Evolutionary conservation across 2,888 invertebrate species (phyloP), one percentile per base, ranked within the genome.

Genomic region (Hydroisotoma schaefferi): DNA sequence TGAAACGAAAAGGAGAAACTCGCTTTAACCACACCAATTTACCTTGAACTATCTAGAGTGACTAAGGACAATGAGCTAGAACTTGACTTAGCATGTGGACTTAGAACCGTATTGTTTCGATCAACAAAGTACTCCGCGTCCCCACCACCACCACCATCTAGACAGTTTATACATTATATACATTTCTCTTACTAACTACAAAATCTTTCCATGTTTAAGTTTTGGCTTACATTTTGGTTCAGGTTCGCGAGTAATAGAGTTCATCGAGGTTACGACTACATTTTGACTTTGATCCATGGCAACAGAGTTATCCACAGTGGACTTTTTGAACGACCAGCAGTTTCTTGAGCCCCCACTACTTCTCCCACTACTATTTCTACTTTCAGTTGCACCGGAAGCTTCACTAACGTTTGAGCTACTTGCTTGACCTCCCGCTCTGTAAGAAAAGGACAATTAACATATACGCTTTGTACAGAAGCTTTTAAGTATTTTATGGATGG

Each of bases 41-140:
- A 72, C 70, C 70, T 63, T 33, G 72, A 72, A 33, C 72, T 70
- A 59, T 72, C 72, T 55, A 72, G 55, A 23, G 72, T 72, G n/a
- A 65, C 68, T 46, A 72, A 57, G 15, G 70, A 70, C 37, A 72
- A 49, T n/a, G 70, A 71, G 49, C 72, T 72, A 27, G 72, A 59
- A 47, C 68, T 70, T 6, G 62, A 61, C 57, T 71, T 70, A 8
- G 60, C 52, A 52, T 66, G 62, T 26, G 63, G 63, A 57, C 49
- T 61, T 15, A 57, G 28, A 40, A 29, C 43, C 52, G 43, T 27
- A 22, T 40, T 26, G 12, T 43, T n/a, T 37, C 54, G 38, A 22
- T 20, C 46, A 49, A n/a, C 25, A 22, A 29, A 54, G 8, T 33
- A 15, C 33, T 33, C 33, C 8, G 10, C 18, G 20, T 43, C n/a